These are phyloP conservation scores for Morpho deidamia DNA, from an alignment of 2,888 invertebrate species.

Conservation along the genomic window DNA sequence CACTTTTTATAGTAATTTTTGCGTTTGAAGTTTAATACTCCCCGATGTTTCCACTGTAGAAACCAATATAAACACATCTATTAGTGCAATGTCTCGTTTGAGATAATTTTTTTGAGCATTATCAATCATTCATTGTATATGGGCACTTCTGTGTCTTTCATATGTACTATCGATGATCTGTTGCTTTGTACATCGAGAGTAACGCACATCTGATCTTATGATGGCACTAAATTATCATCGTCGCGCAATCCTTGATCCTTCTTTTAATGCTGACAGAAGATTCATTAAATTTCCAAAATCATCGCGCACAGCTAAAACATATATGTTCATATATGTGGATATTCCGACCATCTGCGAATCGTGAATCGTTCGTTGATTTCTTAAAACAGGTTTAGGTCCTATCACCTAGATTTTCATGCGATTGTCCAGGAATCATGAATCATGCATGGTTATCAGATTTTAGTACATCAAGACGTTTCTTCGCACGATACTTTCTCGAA, in stretches of 20 bases:
- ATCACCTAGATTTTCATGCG: neutral
- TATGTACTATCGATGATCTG: neutral
- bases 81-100: conserved; percentile 16
- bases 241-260: too few species aligned
- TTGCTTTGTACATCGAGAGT: neutral
- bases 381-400: neutral
- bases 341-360: neutral
- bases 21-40: conserved; percentile 33
- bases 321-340: neutral
- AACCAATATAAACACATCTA: conserved; percentile 25
- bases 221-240: too few species aligned
- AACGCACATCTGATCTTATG: too few species aligned
- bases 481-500: neutral
- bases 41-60: conserved; percentile 33
- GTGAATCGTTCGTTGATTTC: neutral
- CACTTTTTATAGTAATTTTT: conserved; percentile 29
- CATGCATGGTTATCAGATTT: neutral
- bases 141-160: neutral
- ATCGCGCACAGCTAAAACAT: neutral
- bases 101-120: conserved; percentile 29
- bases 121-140: conserved; percentile 29
- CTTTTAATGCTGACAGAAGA: too few species aligned
- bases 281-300: neutral
- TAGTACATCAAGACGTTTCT: neutral
- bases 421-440: neutral